Percentiles rank a stretch among this genome's conserved stretches.
Conservation (phyloP, 2,888 invertebrate genomes). For the Anthrax anthrax region DNA sequence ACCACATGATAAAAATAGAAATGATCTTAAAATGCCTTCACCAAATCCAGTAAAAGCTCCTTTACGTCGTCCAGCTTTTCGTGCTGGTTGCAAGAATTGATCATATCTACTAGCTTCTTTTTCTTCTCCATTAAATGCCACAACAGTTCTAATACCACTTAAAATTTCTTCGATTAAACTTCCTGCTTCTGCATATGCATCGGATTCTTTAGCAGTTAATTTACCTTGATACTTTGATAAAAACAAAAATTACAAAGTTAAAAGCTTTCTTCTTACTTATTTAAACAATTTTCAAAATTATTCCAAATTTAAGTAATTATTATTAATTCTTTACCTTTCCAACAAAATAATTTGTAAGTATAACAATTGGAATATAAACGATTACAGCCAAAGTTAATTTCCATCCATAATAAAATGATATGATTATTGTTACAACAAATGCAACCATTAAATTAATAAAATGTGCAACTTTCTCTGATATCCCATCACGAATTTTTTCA, state of each 20-base stretch:
- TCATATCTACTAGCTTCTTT: slow-evolving; percentile 53
- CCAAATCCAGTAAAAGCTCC: slow-evolving; percentile 56
- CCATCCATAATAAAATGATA: slow-evolving; percentile 74
- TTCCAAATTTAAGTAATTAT: too few relatives aligned
- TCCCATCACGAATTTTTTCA: slow-evolving; percentile 68
- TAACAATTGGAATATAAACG: slow-evolving; percentile 62
- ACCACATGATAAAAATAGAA: slow-evolving; percentile 60
- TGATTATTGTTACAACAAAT: slow-evolving; percentile 44
- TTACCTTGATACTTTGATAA: slow-evolving; percentile 44
- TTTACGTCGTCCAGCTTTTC: slow-evolving; percentile 46
- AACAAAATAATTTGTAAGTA: slow-evolving; percentile 57
- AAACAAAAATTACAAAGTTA: neutral
- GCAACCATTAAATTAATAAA: slow-evolving; percentile 43
- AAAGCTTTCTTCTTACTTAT: too few relatives aligned
- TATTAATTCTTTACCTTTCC: slow-evolving; percentile 60
- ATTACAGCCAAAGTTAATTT: slow-evolving; percentile 69
- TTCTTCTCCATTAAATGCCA: slow-evolving; percentile 63
- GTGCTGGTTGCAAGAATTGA: slow-evolving; percentile 44
- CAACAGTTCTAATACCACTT: slow-evolving; percentile 56
- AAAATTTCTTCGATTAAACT: slow-evolving; percentile 64
- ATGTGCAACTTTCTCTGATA: slow-evolving; percentile 70
- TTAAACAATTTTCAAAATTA: too few relatives aligned
- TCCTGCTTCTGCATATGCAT: slow-evolving; percentile 63
- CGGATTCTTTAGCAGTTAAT: slow-evolving; percentile 47
- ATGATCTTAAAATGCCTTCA: slow-evolving; percentile 55